Evolutionary conservation across 2,113 vertebrate genomes (phyloP).

Genomic region (Xiphorhynchus elegans): DNA sequence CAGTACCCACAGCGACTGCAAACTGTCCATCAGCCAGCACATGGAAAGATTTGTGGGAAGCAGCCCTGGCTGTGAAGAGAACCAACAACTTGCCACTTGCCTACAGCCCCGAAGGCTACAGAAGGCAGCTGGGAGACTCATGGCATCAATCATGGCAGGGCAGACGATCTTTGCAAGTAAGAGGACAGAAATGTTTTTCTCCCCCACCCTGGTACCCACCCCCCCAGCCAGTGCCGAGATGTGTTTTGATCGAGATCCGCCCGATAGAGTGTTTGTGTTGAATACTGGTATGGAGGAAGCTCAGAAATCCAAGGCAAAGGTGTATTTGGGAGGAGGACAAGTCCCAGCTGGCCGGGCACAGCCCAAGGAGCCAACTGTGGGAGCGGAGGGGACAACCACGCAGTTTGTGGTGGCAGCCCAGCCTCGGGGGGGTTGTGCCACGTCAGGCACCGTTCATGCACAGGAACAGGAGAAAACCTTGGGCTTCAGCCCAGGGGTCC

Average conservation of each 20-base stretch:
- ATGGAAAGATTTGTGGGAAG: not conserved
- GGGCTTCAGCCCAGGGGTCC: not conserved
- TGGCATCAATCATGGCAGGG: not conserved
- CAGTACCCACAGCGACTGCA: not conserved
- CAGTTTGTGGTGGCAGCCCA: not conserved
- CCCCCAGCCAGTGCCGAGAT: not conserved
- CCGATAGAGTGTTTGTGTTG: not conserved
- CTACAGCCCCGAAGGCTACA: not conserved
- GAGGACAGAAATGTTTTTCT: slow-evolving; percentile 49
- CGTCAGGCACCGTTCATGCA: not conserved
- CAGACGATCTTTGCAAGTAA: slow-evolving; percentile 18
- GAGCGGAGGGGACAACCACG: not conserved
- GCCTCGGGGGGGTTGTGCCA: not conserved
- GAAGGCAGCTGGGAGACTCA: not conserved
- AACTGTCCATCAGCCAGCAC: not conserved
- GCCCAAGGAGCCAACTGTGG: not conserved
- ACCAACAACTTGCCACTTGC: not conserved
- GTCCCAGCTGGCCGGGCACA: not conserved
- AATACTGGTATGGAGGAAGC: not conserved
- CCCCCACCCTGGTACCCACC: not conserved
- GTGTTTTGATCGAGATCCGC: slow-evolving; percentile 29
- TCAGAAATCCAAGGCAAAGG: not conserved
- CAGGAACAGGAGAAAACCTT: not conserved
- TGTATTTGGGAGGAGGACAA: slow-evolving; percentile 18
- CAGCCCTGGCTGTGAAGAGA: not conserved